Evolutionary conservation across 2,888 invertebrate species (phyloP), one percentile per base, ranked within the genome.

Genomic region (Laspeyria flexula): DNA sequence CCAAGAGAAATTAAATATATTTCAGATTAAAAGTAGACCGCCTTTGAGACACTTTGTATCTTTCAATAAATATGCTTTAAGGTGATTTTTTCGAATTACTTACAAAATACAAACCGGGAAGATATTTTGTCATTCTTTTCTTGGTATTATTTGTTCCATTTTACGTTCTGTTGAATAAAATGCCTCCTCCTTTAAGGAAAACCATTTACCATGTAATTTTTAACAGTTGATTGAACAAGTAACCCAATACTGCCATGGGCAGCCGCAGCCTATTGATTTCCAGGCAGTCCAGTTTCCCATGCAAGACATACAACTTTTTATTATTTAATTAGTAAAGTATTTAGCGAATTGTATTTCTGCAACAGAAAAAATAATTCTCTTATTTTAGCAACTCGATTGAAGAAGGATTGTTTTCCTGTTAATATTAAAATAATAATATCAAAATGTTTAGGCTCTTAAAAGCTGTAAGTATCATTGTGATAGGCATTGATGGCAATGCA

Each of bases 221-320:
- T 52, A 53, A 30, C 30, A 50, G 69, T 68, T 68, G 64, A 68
- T 66, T 64, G 65, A 54, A 59, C 72, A 67, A 64, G 91, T 88
- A 90, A 91, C 77, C 62, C 65, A 77, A 92, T 78, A 85, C 77
- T 67, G 73, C 71, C 68, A 40, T 52, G 51, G 53, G 53, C 51
- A 70, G 77, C 77, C 77, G 78, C 86, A 89, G 81, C 79, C 81
- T 83, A 84, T 77, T 85, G 88, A 81, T 72, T 81, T 74, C 74
- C 77, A 75, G 71, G 75, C 72, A 72, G 81, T 79, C 73, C 71
- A 64, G 83, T 79, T 88, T 88, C 88, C 81, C 87, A 88, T 77
- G 78, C 77, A 68, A 75, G 74, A 79, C 73, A 75, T 76, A 79
- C 65, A 11, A 12, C 21, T n/a, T 18, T 18, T 5, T 10, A 30